These are phyloP conservation scores for Gymnoscopelus braueri DNA, from an alignment of 2,797 vertebrate species.

Conservation along the genomic window DNA sequence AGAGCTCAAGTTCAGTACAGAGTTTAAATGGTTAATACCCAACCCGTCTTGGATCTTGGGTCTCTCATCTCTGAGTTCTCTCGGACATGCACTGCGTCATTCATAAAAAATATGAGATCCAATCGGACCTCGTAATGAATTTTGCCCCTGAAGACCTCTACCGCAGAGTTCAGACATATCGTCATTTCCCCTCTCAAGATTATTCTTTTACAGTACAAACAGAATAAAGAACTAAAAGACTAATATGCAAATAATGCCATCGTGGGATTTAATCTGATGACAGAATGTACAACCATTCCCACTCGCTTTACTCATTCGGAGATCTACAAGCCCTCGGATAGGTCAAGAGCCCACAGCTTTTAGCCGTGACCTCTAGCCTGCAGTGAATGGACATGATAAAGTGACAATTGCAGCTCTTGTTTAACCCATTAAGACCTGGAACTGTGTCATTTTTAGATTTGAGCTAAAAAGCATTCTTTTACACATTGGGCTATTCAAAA, in stretches of 20 bases:
- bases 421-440: too few relatives aligned
- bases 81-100: too few relatives aligned
- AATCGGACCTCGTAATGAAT: too few relatives aligned
- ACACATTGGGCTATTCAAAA: too few relatives aligned
- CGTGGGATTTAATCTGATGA: constrained; percentile 23
- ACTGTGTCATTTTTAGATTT: too few relatives aligned
- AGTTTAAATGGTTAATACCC: too few relatives aligned
- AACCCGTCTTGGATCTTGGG: too few relatives aligned
- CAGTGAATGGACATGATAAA: constrained; percentile 34
- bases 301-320: constrained; percentile 24
- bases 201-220: not conserved
- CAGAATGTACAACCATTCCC: constrained; percentile 21
- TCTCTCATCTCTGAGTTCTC: too few relatives aligned
- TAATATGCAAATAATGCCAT: constrained; percentile 30
- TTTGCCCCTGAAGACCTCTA: too few relatives aligned
- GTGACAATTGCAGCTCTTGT: constrained; percentile 62
- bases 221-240: not conserved
- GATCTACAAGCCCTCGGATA: constrained; percentile 22
- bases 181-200: not conserved
- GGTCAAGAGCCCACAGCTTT: constrained; percentile 46
- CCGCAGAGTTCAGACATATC: not conserved
- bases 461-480: too few relatives aligned
- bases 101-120: too few relatives aligned
- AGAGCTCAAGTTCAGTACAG: too few relatives aligned
- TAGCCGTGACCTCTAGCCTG: constrained; percentile 39